Base-by-base conservation (phyloP, 2,797 vertebrate species). In the Esox lucius region DNA sequence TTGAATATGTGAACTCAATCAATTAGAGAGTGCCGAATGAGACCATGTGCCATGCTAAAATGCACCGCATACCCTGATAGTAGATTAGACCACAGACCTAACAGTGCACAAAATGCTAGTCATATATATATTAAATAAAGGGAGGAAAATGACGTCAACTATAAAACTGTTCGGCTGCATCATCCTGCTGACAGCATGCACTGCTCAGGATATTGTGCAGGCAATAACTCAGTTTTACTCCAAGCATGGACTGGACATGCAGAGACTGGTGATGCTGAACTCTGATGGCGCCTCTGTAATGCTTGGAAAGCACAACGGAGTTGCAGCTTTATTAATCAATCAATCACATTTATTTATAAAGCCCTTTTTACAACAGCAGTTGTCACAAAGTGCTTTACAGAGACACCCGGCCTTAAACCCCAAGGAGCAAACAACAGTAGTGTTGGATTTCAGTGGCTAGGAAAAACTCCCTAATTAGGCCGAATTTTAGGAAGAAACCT, bases 81-180 rank as follows among this genome's bases (percentile, higher is more conserved):
- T 81, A 72, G 75, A 79, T 69, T 69, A 79, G 64, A 79, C 68
- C 71, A 76, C 71, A 75, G 75, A 82, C 70, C 77, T 77, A 67
- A 3, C 73, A 71, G 74, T 71, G 0, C 80, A 79, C 71, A 82
- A 82, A 77, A 80, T 83, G 75, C 76, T 78, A 68, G 67, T 82
- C 22, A n/a, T n/a, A 2, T 78, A 2, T 83, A 81, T 81, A 77
- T 80, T 53, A 86, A 86, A 83, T 83, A 78, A 76, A 77, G 74
- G 72, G 28, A 83, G 73, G 48, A 83, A 71, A 85, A 83, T 74
- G 3, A 80, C 9, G 51, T 78, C 15, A 81, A 49, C 46, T 75
- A 85, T 70, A 85, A 83, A 80, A 78, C 78, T 79, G 61, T 79
- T 79, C 11, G 75, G 42, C n/a, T n/a, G 3, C 35, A 39, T 39